phyloP scores from a whole-genome alignment of 2,113 vertebrate genomes.

The Brevimyrus niger region DNA sequence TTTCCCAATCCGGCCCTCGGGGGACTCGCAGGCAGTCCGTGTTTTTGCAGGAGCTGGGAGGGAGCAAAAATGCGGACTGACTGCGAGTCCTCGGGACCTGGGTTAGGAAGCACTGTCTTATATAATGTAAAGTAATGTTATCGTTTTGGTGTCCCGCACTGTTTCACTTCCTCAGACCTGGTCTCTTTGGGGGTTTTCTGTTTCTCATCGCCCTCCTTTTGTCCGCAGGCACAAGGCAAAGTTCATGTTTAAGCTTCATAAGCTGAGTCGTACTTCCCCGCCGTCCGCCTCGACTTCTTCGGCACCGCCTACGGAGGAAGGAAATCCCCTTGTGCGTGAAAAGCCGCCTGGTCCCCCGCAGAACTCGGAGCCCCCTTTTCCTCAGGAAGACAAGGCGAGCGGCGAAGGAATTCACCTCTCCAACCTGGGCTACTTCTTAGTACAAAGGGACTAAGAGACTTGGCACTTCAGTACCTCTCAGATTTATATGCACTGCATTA shows the following conservation, averaged over 20 bases:
- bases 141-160: neutral
- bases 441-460: slow-evolving; percentile 9
- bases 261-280: slow-evolving; percentile 11
- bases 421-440: slow-evolving; percentile 59
- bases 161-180: neutral
- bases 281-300: neutral
- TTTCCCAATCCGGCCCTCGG: neutral
- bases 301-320: slow-evolving; percentile 32
- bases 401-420: slow-evolving; percentile 45
- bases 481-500: neutral
- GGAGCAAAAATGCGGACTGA: neutral
- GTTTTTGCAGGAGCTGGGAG: neutral
- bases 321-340: slow-evolving; percentile 33
- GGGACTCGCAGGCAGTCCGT: neutral
- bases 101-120: neutral
- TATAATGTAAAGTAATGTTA: neutral
- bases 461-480: neutral
- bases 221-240: slow-evolving; percentile 42
- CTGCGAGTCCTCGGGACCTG: neutral
- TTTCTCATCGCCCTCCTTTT: neutral
- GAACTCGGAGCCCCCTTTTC: neutral
- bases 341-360: neutral
- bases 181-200: neutral
- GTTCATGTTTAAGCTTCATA: slow-evolving; percentile 39
- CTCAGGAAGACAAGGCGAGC: slow-evolving; percentile 21